Conservation (phyloP, 2,113 vertebrate species). For the Colius striatus region DNA sequence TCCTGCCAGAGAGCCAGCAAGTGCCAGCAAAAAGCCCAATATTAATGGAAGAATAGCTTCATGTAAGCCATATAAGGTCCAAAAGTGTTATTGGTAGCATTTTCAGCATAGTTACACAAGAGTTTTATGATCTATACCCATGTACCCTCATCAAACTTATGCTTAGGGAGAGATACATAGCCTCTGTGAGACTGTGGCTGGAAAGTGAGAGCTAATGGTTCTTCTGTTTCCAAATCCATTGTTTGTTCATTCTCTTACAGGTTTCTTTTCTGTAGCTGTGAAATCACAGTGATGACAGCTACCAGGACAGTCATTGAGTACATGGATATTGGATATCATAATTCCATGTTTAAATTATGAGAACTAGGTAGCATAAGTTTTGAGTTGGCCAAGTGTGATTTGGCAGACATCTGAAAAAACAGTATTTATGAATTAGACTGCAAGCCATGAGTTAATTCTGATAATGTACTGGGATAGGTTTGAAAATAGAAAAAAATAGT, state of each 20-base stretch:
- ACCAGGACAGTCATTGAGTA: not conserved
- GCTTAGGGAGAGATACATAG: not conserved
- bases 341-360: not conserved
- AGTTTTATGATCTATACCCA: not conserved
- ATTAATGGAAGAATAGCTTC: not conserved
- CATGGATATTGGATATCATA: fast-evolving
- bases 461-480: not conserved
- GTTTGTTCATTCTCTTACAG: not conserved
- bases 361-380: not conserved
- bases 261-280: not conserved
- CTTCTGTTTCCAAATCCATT: not conserved
- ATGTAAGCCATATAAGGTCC: not conserved
- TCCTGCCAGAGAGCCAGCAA: not conserved
- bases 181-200: not conserved
- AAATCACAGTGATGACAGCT: not conserved
- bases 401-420: not conserved
- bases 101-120: not conserved
- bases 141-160: not conserved
- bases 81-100: not conserved
- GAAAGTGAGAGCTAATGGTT: not conserved
- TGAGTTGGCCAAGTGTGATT: not conserved
- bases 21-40: not conserved
- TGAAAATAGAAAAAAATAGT: not conserved
- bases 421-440: not conserved
- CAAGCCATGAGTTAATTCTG: not conserved